These are phyloP conservation scores for Neoniphon sammara DNA, from an alignment of 2,797 vertebrate species.

Conservation along the genomic window DNA sequence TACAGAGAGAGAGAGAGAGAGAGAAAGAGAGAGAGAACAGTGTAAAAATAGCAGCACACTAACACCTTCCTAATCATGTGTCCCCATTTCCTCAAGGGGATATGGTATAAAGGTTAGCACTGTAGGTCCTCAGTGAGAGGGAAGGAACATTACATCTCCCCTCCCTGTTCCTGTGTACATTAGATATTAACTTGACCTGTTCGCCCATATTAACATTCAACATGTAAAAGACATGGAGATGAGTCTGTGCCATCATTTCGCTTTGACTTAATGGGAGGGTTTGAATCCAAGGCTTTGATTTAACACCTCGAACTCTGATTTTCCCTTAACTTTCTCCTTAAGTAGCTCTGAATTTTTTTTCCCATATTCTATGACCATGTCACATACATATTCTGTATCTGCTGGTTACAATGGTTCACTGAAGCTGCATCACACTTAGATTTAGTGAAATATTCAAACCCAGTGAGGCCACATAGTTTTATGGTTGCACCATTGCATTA, in stretches of 20 bases:
- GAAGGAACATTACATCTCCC: constrained; percentile 37
- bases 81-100: constrained; percentile 69
- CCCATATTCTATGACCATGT: too few species aligned
- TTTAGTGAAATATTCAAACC: too few species aligned
- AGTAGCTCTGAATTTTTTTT: too few species aligned
- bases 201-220: constrained; percentile 20
- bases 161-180: background rate
- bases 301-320: too few species aligned
- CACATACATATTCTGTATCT: too few species aligned
- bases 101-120: constrained; percentile 51
- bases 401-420: too few species aligned
- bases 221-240: constrained; percentile 11
- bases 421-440: too few species aligned
- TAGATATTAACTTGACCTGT: constrained; percentile 10
- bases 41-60: constrained; percentile 73
- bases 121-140: constrained; percentile 28
- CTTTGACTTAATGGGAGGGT: background rate
- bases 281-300: background rate
- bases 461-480: too few species aligned
- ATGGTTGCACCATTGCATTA: too few species aligned
- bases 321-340: too few species aligned
- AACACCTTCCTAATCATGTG: constrained; percentile 70
- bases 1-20: constrained; percentile 26
- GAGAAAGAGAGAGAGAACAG: constrained; percentile 5
- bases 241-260: background rate